These are phyloP conservation scores for Serrognathus titanus DNA, from an alignment of 2,888 invertebrate species.

Conservation along the genomic window DNA sequence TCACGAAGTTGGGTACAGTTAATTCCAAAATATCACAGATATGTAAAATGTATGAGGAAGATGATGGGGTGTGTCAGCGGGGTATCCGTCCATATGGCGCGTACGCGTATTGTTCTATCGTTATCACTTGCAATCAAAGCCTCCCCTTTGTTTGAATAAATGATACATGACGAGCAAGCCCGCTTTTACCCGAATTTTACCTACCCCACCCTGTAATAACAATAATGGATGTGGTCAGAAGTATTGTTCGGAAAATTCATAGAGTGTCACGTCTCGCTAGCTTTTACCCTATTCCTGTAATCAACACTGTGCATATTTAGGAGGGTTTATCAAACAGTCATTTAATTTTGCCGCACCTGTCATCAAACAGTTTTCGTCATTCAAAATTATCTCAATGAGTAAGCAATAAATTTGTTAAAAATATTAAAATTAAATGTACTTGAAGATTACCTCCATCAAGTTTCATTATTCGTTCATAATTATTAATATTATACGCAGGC, in stretches of 20 bases:
- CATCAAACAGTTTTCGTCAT: too few species aligned
- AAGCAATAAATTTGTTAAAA: too few species aligned
- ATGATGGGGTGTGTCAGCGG: background rate
- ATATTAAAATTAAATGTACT: too few species aligned
- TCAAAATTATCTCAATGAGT: too few species aligned
- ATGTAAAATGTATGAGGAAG: background rate
- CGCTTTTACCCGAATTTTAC: conserved; percentile 35
- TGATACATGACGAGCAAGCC: conserved; percentile 42
- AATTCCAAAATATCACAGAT: background rate
- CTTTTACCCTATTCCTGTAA: conserved; percentile 20
- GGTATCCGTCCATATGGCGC: conserved; percentile 6
- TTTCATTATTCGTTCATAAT: too few species aligned
- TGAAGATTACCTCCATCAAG: too few species aligned
- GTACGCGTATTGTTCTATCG: conserved; percentile 18
- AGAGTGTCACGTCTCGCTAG: conserved; percentile 27
- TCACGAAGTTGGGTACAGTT: background rate
- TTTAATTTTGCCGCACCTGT: too few species aligned
- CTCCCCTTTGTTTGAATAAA: conserved; percentile 35
- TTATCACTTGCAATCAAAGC: conserved; percentile 33
- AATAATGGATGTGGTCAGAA: conserved; percentile 40
- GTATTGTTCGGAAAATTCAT: conserved; percentile 37
- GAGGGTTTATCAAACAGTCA: background rate
- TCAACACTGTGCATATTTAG: conserved; percentile 1
- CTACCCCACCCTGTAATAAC: conserved; percentile 32
- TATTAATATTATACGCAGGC: too few species aligned